Evolutionary conservation across 2,888 invertebrate genomes (phyloP).

Genomic region (Sinodicranocentrus sp.): DNA sequence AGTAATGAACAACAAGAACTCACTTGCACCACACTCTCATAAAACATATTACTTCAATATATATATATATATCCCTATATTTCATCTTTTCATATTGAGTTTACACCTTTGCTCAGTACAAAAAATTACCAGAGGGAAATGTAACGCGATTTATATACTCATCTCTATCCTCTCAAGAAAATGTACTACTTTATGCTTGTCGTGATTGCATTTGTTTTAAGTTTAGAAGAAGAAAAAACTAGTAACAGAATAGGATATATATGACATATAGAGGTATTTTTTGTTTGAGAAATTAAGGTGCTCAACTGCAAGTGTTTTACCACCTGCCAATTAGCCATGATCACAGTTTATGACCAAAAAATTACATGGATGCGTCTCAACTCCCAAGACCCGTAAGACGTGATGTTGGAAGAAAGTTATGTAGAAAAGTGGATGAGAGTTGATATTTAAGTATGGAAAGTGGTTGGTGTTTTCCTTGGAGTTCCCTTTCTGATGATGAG

Average conservation of each 20-base stretch:
- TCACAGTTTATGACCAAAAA: constrained; percentile 71
- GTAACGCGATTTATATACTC: too few species aligned
- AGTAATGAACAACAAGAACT: too few species aligned
- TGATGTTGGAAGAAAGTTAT: constrained; percentile 3
- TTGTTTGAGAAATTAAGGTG: constrained; percentile 30
- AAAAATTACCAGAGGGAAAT: neutral
- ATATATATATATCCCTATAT: neutral
- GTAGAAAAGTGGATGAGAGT: neutral
- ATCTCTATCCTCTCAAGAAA: too few species aligned
- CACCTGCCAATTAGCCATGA: constrained; percentile 72
- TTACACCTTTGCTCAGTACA: neutral
- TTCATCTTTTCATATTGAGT: neutral
- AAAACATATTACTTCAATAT: neutral
- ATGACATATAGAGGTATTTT: neutral
- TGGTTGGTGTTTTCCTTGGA: too few species aligned
- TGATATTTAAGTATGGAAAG: neutral
- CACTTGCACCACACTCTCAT: neutral
- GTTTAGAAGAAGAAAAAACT: too few species aligned
- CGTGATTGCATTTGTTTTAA: too few species aligned
- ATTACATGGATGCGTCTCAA: constrained; percentile 53
- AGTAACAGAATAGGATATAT: too few species aligned
- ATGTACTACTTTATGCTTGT: too few species aligned
- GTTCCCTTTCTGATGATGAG: too few species aligned
- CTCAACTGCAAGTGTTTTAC: constrained; percentile 64
- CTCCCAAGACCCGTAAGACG: neutral